Conservation (phyloP, 2,113 vertebrate species). For the Rhabdomys dilectus region DNA sequence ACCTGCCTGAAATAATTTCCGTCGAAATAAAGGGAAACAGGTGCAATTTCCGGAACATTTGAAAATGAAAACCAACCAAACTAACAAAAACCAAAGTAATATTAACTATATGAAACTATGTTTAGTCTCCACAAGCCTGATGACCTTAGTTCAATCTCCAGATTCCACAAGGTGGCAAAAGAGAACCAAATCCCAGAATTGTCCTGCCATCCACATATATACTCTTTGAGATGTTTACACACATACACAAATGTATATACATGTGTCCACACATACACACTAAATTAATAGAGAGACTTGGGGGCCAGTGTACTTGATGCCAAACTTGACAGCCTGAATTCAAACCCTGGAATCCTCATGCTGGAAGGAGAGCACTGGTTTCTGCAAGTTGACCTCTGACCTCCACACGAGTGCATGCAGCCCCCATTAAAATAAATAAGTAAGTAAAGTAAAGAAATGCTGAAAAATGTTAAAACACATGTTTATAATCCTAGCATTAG, state of each 20-base stretch:
- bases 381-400: background rate
- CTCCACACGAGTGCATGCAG: background rate
- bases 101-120: conserved; percentile 22
- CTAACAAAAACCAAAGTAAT: conserved; percentile 8
- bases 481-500: background rate
- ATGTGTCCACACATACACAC: background rate
- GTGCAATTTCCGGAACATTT: conserved; percentile 52
- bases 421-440: background rate
- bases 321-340: background rate
- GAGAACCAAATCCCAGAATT: background rate
- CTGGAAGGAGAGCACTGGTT: background rate
- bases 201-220: background rate
- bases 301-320: background rate
- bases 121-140: background rate
- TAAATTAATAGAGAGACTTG: background rate
- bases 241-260: background rate
- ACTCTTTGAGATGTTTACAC: background rate
- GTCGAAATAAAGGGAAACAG: conserved; percentile 34
- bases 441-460: background rate
- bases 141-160: background rate
- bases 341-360: background rate
- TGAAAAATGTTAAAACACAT: background rate
- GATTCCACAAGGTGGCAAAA: background rate
- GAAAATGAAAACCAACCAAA: conserved; percentile 41
- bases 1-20: conserved; percentile 15